Evolutionary conservation across 2,113 vertebrate species (phyloP).

Genomic region (crab-eating macaque (Macaca fascicularis)): DNA sequence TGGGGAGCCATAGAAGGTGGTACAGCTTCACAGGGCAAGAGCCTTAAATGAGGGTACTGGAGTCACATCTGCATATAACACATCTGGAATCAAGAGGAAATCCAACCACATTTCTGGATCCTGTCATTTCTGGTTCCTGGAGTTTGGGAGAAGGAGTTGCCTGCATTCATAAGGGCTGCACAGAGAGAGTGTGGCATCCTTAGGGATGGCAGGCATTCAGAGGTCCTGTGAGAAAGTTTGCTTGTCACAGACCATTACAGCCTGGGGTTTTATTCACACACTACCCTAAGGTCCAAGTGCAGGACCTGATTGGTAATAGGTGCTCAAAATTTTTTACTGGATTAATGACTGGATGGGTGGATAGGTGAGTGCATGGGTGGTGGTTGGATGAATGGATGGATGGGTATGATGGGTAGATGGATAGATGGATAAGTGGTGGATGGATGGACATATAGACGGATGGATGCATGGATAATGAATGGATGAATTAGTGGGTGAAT

Average conservation of each 20-base stretch:
- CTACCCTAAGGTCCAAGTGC: neutral
- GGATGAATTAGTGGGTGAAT: neutral
- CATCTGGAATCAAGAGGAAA: neutral
- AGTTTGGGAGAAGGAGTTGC: neutral
- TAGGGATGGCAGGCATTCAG: neutral
- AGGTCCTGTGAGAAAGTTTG: neutral
- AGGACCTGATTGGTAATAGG: neutral
- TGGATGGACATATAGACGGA: neutral
- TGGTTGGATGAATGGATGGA: neutral
- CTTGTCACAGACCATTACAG: neutral
- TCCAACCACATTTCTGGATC: neutral
- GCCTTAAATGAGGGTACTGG: neutral
- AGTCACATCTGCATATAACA: neutral
- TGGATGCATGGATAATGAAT: neutral
- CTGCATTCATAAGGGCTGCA: neutral
- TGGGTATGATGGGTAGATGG: no score
- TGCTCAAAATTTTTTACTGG: neutral
- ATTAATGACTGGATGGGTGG: neutral
- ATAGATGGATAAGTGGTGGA: neutral
- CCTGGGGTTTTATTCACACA: neutral
- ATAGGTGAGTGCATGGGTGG: neutral
- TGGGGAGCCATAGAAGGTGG: rapidly evolving
- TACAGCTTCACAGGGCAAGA: neutral
- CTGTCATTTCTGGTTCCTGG: neutral
- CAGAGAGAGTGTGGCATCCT: neutral